These are phyloP conservation scores for Struthio camelus DNA, from an alignment of 2,113 vertebrate genomes.

Conservation along the genomic window DNA sequence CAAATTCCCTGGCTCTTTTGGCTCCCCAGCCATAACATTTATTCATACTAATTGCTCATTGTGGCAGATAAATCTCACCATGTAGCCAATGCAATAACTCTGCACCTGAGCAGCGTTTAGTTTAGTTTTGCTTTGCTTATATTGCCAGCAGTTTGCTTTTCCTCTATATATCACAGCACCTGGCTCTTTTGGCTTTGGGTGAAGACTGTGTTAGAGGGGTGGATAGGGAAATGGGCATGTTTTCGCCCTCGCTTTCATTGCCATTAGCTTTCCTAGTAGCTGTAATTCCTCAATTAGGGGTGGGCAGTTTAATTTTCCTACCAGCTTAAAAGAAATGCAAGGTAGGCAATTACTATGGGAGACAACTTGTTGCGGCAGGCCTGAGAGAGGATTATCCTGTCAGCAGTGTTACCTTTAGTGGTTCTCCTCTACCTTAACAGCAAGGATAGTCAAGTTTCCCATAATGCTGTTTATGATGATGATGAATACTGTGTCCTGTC, in stretches of 20 bases:
- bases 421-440: background rate
- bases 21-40: background rate
- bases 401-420: background rate
- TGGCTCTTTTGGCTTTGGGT: background rate
- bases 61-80: constrained; percentile 42
- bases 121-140: background rate
- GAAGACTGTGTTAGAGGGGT: background rate
- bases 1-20: background rate
- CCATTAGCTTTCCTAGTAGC: background rate
- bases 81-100: constrained; percentile 11
- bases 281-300: background rate
- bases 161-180: background rate
- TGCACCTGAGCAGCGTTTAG: constrained; percentile 43
- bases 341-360: background rate
- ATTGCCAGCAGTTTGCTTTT: background rate
- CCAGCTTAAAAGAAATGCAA: background rate
- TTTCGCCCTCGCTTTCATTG: background rate
- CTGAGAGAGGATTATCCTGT: background rate
- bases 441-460: background rate
- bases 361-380: background rate
- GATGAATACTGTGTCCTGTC: background rate
- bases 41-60: constrained; percentile 35
- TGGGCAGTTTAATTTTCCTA: background rate
- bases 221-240: background rate
- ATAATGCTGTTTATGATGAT: background rate